phyloP scores from a whole-genome alignment of 2,113 vertebrate species.

The Triplophysa rosa region DNA sequence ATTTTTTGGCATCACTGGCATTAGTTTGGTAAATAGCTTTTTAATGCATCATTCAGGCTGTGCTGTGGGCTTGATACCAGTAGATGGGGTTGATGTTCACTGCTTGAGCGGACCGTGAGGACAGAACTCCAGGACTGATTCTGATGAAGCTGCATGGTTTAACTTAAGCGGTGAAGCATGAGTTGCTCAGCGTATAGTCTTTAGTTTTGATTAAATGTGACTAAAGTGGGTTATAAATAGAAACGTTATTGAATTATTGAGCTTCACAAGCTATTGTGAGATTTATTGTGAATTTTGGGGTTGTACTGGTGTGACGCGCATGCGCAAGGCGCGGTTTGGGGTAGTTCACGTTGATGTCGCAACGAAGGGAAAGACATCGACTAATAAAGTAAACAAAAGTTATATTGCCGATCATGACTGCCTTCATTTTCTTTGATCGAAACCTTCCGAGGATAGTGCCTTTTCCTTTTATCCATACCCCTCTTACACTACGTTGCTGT shows the following conservation, averaged over 20 bases:
- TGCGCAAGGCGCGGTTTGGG: no score
- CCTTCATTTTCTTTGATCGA: no score
- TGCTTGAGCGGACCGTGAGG: conserved; percentile 6
- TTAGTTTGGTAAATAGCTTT: neutral
- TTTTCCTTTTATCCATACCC: no score
- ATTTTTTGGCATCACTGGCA: neutral
- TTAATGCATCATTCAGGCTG: conserved; percentile 21
- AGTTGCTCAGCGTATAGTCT: conserved; percentile 46
- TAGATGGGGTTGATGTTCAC: conserved; percentile 35
- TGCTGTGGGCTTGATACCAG: conserved; percentile 25
- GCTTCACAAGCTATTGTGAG: neutral
- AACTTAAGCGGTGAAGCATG: conserved; percentile 45
- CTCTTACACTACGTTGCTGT: no score
- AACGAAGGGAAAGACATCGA: no score
- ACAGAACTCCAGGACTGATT: conserved; percentile 3
- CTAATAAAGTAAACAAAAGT: no score
- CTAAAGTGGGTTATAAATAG: conserved; percentile 34
- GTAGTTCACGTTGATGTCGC: no score
- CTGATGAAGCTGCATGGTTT: conserved; percentile 49
- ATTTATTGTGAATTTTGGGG: no score
- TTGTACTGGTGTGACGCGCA: no score
- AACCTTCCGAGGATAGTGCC: no score
- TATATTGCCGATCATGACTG: no score
- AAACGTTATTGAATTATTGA: conserved; percentile 50
- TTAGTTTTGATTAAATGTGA: conserved; percentile 54